Base-by-base conservation (phyloP, 2,797 vertebrate genomes). In the Neoniphon sammara region DNA sequence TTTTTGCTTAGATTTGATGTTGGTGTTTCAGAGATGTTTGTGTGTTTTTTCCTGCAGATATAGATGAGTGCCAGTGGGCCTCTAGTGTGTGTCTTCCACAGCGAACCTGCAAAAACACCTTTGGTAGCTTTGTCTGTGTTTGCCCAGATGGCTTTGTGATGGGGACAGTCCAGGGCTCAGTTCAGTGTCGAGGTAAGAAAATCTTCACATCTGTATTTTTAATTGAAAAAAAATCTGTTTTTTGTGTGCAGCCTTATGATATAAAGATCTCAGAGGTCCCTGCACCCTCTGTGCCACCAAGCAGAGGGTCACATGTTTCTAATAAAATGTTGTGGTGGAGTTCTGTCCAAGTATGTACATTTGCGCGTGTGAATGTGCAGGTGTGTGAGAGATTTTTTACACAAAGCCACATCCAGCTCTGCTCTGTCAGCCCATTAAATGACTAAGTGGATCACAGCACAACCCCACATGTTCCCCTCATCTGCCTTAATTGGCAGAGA, bases 41-140 rank as follows among this genome's bases (percentile, higher is more conserved):
- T 74, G 31, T 75, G 82, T 55, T 34, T 34, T 34, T 34, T 80
- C 47, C 85, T 90, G 68, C 87, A 94, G 93, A 94, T 71, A 79
- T 91, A 17, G 85, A 93, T 27, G 92, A 94, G 83, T 93, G 92
- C 80, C 84, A 80, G 82, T 57, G 44, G 67, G 84, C 77, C 17
- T 58, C 79, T 18, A 66, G 73, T 11, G 86, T 61, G 25, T 91
- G 89, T 81, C 83, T 86, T 72, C 80, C 73, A 0, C 82, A 70
- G 31, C 78, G 87, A 76, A 88, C 78, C 60, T 94, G 93, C 89
- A 92, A 86, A 89, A 95, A 95, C 88, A 92, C 89, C 74, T 91
- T 89, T 15, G 85, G 91, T 78, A 93, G 90, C 89, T 95, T 92
- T 11, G 80, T 88, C 53, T 88, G 88, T 21, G 78, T 92, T 80